Conservation (phyloP, 2,888 invertebrate species). For the Blera fallax region DNA sequence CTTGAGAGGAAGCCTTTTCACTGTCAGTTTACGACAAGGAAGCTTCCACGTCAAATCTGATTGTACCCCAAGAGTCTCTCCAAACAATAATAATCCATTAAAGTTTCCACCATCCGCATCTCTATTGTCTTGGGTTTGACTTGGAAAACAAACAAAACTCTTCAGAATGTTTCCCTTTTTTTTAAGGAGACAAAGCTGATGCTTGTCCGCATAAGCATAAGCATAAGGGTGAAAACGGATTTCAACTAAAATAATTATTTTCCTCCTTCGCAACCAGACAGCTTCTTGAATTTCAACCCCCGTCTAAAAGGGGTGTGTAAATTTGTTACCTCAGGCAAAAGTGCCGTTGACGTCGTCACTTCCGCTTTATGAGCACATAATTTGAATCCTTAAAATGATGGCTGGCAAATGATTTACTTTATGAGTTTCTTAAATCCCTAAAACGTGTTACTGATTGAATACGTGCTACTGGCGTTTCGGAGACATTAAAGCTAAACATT, state of each 20-base stretch:
- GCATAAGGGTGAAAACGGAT: slow-evolving; percentile 10
- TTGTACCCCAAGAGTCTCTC: slow-evolving; percentile 36
- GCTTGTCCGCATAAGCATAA: background rate
- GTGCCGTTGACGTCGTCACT: slow-evolving; percentile 52
- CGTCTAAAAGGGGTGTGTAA: background rate
- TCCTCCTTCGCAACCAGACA: background rate
- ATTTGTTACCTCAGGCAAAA: slow-evolving; percentile 45
- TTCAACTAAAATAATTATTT: slow-evolving; percentile 36
- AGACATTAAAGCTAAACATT: background rate
- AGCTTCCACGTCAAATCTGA: slow-evolving; percentile 37
- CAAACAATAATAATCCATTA: slow-evolving; percentile 69
- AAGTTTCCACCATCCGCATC: slow-evolving; percentile 27
- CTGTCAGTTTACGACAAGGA: slow-evolving; percentile 6
- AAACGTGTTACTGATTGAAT: slow-evolving; percentile 14
- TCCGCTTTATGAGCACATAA: slow-evolving; percentile 32
- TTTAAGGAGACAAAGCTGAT: slow-evolving; percentile 19
- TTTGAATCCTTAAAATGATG: slow-evolving; percentile 23
- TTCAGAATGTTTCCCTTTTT: slow-evolving; percentile 49
- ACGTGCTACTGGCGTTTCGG: background rate
- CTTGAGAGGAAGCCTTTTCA: slow-evolving; percentile 23
- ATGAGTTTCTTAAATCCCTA: background rate
- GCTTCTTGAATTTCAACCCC: slow-evolving; percentile 20
- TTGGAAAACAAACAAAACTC: slow-evolving; percentile 48
- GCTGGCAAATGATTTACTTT: background rate
- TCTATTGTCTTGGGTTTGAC: slow-evolving; percentile 13